Conservation (phyloP, 2,888 invertebrate genomes). For the Oxyscelio sp. region DNA sequence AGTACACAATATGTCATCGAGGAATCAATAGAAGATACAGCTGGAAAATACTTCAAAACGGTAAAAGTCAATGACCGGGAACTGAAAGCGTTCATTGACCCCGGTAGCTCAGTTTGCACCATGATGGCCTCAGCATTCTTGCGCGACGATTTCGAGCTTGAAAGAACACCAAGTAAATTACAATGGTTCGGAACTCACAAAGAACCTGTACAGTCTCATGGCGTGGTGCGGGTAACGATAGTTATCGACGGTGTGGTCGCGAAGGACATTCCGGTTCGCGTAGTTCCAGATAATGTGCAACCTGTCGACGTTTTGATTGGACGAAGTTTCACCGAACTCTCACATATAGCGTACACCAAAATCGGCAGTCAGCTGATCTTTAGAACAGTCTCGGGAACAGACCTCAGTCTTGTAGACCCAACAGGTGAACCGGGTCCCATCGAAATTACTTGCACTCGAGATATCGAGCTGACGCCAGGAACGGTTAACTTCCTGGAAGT, state of each 20-base stretch:
- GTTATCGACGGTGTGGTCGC: constrained; percentile 62
- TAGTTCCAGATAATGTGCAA: constrained; percentile 22
- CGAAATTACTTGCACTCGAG: no score
- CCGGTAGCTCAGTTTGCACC: constrained; percentile 68
- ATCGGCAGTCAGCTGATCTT: constrained; percentile 4
- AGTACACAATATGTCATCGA: background rate
- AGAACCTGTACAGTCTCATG: constrained; percentile 37
- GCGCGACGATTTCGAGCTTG: constrained; percentile 4
- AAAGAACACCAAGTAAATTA: constrained; percentile 28
- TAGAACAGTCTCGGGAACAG: background rate
- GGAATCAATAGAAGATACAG: background rate
- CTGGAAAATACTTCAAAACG: background rate
- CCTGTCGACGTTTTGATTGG: constrained; percentile 1
- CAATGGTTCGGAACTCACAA: constrained; percentile 41
- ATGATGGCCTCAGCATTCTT: constrained; percentile 53
- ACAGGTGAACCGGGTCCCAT: no score
- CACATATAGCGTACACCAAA: constrained; percentile 8
- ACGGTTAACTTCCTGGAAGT: no score
- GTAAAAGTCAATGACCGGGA: background rate
- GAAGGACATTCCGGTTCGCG: constrained; percentile 12
- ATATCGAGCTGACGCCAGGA: no score
- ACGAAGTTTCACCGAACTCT: constrained; percentile 19
- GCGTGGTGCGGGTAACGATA: constrained; percentile 28
- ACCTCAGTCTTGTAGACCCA: no score
- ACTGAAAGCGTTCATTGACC: constrained; percentile 61